Conservation (phyloP, 1,140 invertebrate species). For the Leptopilina clavipes region DNA sequence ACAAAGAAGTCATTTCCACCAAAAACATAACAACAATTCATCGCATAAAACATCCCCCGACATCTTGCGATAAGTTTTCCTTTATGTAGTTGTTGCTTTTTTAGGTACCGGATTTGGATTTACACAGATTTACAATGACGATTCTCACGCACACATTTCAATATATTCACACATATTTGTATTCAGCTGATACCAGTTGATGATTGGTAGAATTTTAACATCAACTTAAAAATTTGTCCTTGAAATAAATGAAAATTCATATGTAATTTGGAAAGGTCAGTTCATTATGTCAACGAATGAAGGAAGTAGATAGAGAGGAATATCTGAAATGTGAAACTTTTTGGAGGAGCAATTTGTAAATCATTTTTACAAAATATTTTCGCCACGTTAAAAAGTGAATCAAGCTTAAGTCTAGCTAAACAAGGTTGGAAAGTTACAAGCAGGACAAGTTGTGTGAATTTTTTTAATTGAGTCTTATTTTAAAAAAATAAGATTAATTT, state of each 20-base stretch:
- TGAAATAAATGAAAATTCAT: not conserved
- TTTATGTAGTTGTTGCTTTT: not conserved
- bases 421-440: too few species aligned
- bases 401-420: too few species aligned
- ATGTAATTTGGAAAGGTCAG: not conserved
- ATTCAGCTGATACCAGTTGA: constrained; percentile 1
- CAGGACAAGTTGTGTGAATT: too few species aligned
- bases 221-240: not conserved
- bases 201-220: constrained; percentile 23
- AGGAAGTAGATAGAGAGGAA: not conserved
- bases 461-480: too few species aligned
- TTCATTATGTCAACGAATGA: not conserved
- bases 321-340: too few species aligned
- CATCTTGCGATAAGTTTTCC: constrained; percentile 66
- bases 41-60: constrained; percentile 70
- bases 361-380: too few species aligned
- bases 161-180: not conserved
- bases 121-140: not conserved
- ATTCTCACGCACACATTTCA: too few species aligned
- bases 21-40: constrained; percentile 60
- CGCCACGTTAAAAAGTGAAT: too few species aligned
- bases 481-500: too few species aligned
- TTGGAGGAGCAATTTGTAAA: too few species aligned
- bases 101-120: not conserved
- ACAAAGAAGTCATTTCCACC: constrained; percentile 64